Conservation (phyloP, 2,113 vertebrate species). For the Pampusana beccarii region DNA sequence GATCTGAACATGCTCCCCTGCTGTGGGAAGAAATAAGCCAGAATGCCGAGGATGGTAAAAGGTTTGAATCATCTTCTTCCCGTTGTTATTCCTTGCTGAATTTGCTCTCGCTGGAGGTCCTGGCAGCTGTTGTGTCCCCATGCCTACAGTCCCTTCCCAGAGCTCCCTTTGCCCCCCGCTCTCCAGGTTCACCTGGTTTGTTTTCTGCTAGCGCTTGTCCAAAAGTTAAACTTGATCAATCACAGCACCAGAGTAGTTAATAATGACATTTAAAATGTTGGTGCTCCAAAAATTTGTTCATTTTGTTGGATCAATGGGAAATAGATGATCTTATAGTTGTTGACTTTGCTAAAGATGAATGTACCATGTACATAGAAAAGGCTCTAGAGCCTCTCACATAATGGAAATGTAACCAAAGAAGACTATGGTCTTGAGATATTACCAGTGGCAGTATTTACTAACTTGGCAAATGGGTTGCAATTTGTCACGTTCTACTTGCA, state of each 20-base stretch:
- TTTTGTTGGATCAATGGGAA: not conserved
- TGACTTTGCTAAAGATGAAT: accelerated
- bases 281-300: not conserved
- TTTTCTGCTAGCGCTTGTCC: not conserved
- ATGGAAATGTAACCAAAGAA: not conserved
- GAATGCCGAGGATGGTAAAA: not conserved
- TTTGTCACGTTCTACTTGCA: not conserved
- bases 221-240: not conserved
- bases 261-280: not conserved
- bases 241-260: not conserved
- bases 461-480: not conserved
- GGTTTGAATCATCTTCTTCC: not conserved
- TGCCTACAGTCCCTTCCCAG: not conserved
- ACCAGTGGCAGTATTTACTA: not conserved
- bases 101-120: not conserved
- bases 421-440: too few species aligned
- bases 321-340: not conserved
- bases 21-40: not conserved
- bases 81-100: not conserved
- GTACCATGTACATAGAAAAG: not conserved
- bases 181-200: not conserved
- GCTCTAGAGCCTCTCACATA: accelerated
- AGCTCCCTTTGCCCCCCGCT: not conserved
- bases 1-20: too few species aligned
- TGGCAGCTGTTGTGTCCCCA: not conserved